Evolutionary conservation across 2,888 invertebrate species (phyloP), one percentile per base, ranked within the genome.

Genomic region (Parthenolecanium corni): DNA sequence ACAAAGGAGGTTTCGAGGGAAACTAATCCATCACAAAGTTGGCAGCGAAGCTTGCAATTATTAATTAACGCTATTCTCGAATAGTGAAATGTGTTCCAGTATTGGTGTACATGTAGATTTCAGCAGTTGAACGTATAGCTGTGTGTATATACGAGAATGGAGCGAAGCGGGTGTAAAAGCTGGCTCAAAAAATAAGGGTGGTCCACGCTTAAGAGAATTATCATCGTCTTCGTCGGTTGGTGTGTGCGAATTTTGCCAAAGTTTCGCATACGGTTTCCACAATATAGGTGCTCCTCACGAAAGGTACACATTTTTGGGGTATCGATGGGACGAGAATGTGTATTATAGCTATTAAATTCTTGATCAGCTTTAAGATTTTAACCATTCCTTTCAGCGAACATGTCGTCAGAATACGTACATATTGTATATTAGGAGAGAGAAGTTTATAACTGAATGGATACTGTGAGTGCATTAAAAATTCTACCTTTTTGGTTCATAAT

Each of bases 21-120:
- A 58, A 58, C 58, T 58, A 58, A 58, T 58, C 58, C 58, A 58
- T 58, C 58, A 58, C 58, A 58, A 58, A 58, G 58, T 58, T 58
- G 58, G 58, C 58, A 58, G 47, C 58, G 58, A 58, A 58, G 58
- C 58, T 58, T 47, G 58, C 58, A 58, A 58, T 58, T 58, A 58
- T 58, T 58, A 58, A 58, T 58, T 58, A 58, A 58, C 42, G 58
- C 58, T 58, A 58, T 58, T 58, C 25, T 46, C 47, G 46, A 47
- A 46, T 25, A 31, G 58, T n/a, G 21, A 23, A 18, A 14, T 20
- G 49, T 14, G 23, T 9, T 14, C 20, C 20, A 44, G 46, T 6
- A 2, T 16, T 16, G 46, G 46, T 44, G 31, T 31, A 9, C 9
- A 9, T 31, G 31, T 31, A 9, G 31, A 9, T 31, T 31, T 31